phyloP scores from a whole-genome alignment of 2,113 vertebrate species.

The Butorides virescens region DNA sequence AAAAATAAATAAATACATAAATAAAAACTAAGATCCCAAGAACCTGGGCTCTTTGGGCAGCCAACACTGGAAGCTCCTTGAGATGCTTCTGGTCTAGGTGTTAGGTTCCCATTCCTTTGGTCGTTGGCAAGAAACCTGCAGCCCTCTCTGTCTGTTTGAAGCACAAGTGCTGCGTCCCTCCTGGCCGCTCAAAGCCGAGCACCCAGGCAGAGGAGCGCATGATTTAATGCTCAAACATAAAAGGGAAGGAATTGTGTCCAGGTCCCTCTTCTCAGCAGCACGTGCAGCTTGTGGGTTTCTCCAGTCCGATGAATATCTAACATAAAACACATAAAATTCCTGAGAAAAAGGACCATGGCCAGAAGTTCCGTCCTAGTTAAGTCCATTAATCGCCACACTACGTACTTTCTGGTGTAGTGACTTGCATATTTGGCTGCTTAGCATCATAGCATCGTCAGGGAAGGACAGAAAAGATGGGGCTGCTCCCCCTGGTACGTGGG shows the following conservation, averaged over 20 bases:
- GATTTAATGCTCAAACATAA: neutral
- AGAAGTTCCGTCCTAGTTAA: neutral
- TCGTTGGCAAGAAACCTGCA: neutral
- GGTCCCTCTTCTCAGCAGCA: neutral
- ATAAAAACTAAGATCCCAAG: neutral
- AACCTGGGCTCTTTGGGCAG: neutral
- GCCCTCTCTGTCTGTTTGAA: neutral
- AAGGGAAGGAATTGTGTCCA: neutral
- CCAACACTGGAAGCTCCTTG: neutral
- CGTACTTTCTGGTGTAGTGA: neutral
- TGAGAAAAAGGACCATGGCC: neutral
- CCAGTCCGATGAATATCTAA: neutral
- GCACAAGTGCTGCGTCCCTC: neutral
- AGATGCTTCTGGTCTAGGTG: neutral
- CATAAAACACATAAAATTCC: neutral
- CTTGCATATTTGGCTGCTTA: neutral
- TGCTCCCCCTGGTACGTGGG: neutral
- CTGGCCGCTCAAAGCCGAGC: neutral
- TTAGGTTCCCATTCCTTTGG: neutral
- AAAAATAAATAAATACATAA: no score
- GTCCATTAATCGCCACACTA: neutral
- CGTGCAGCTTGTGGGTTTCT: neutral
- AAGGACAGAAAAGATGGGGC: neutral
- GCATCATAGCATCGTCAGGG: neutral
- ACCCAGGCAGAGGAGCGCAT: accelerated